A percentile compares a stretch with the other conserved stretches of the same genome.
phyloP scores from a whole-genome alignment of 2,797 vertebrate species.

The Rachycentron canadum region DNA sequence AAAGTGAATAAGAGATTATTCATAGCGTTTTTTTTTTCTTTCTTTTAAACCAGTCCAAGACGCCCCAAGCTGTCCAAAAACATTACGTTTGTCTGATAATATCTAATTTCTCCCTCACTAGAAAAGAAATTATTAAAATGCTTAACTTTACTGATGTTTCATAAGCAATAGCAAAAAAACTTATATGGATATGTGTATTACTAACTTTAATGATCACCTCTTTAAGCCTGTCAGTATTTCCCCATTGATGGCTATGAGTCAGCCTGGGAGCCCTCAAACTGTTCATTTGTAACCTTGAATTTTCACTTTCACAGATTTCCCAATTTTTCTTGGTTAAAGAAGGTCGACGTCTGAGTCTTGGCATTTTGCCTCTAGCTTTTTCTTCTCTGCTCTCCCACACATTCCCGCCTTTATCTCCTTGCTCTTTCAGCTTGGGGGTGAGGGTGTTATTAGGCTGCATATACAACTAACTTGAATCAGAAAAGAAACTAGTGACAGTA shows the following conservation, averaged over 20 bases:
- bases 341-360: conserved; percentile 76
- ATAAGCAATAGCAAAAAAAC: neutral
- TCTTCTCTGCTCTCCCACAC: conserved; percentile 69
- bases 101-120: too few relatives aligned
- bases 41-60: neutral
- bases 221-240: conserved; percentile 15
- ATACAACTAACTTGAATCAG: conserved; percentile 12
- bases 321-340: conserved; percentile 49
- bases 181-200: neutral
- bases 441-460: conserved; percentile 48
- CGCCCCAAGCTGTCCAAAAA: neutral
- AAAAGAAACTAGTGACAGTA: conserved; percentile 37
- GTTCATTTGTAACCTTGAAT: conserved; percentile 75
- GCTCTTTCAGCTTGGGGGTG: conserved; percentile 42
- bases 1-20: neutral
- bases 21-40: neutral
- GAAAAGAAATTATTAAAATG: neutral
- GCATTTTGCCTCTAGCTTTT: conserved; percentile 73
- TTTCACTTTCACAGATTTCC: conserved; percentile 66
- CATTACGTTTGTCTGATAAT: neutral
- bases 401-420: conserved; percentile 69
- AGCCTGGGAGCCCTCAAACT: conserved; percentile 33
- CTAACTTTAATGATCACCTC: neutral
- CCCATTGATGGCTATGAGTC: conserved; percentile 3
- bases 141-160: conserved; percentile 3